Evolutionary conservation across 2,888 invertebrate genomes (phyloP).

Genomic region (Stramonita haemastoma): DNA sequence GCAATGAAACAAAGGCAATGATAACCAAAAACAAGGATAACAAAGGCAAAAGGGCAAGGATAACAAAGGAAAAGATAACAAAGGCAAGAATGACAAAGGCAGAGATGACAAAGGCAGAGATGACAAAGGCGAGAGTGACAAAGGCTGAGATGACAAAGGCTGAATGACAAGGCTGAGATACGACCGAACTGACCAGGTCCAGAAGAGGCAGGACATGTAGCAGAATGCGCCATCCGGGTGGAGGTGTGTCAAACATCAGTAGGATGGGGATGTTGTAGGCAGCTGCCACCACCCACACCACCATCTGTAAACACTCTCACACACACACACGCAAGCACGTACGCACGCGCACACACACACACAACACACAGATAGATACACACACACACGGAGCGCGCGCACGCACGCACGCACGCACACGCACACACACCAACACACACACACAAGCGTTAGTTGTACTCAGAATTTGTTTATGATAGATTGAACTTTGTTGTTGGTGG

Average conservation of each 20-base stretch:
- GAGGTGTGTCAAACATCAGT: conserved; percentile 84
- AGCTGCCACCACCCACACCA: conserved; percentile 90
- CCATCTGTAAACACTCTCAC: conserved; percentile 72
- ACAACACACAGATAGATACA: background rate
- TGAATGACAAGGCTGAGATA: background rate
- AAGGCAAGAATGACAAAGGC: background rate
- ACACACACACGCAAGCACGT: background rate
- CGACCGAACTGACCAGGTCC: conserved; percentile 72
- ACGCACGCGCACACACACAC: background rate
- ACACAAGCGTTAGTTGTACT: background rate
- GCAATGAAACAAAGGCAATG: too few species aligned
- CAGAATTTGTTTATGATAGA: too few species aligned
- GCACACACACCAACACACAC: background rate
- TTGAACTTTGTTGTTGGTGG: too few species aligned
- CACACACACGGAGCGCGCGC: background rate
- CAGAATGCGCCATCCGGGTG: conserved; percentile 38
- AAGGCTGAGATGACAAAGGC: background rate
- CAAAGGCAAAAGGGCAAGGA: too few species aligned
- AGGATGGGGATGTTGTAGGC: conserved; percentile 90
- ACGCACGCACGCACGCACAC: background rate
- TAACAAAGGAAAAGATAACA: background rate
- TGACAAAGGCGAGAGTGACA: background rate
- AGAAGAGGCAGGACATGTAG: conserved; percentile 39
- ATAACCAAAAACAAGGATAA: too few species aligned
- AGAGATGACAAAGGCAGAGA: background rate